Conservation (phyloP, 2,888 invertebrate species). For the Enchytraeus crypticus region DNA sequence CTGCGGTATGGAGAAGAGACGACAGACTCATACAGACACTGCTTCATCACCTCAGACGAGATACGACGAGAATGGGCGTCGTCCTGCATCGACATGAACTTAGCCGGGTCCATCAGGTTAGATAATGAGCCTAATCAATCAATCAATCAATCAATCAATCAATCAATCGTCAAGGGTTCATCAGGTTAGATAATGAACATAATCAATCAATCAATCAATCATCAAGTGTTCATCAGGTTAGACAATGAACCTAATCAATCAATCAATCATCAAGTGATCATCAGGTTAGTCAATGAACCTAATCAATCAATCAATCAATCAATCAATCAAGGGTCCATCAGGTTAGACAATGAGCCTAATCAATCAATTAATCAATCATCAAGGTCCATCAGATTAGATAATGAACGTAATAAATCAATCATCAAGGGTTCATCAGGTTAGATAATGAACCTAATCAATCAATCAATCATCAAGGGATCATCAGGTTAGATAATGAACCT, state of each 20-base stretch:
- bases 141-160: not conserved
- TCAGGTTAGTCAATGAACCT: too few relatives aligned
- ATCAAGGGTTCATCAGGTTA: not conserved
- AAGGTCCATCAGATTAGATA: too few relatives aligned
- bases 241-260: too few relatives aligned
- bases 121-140: constrained; percentile 8
- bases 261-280: too few relatives aligned
- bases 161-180: not conserved
- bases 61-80: constrained; percentile 24
- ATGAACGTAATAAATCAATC: not conserved
- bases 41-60: constrained; percentile 27
- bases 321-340: constrained; percentile 23
- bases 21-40: constrained; percentile 27
- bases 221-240: too few relatives aligned
- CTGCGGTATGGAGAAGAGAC: constrained; percentile 10
- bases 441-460: not conserved
- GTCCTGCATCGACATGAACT: constrained; percentile 24
- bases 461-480: too few relatives aligned
- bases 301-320: too few relatives aligned
- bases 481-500: too few relatives aligned
- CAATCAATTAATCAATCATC: not conserved
- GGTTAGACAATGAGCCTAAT: constrained; percentile 15
- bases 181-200: not conserved
- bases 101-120: constrained; percentile 20
- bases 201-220: not conserved